phyloP scores from a whole-genome alignment of 2,888 invertebrate genomes.

The Ophioninae sp. region DNA sequence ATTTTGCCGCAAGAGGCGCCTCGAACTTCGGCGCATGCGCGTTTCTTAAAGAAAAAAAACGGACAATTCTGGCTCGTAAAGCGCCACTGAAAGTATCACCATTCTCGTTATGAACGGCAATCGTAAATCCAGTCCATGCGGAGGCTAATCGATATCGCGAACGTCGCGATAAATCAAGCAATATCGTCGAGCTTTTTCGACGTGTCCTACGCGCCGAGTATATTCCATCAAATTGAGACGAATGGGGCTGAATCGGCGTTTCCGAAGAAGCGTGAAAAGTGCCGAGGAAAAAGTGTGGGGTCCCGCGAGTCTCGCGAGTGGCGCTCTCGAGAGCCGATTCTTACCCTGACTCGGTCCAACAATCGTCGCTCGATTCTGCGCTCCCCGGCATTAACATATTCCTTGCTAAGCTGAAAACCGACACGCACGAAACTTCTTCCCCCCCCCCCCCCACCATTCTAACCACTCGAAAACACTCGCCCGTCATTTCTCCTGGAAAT shows the following conservation, averaged over 20 bases:
- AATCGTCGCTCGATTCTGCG: conserved; percentile 36
- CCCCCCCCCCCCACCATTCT: conserved; percentile 15
- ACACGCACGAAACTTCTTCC: conserved; percentile 45
- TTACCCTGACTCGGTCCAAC: background rate
- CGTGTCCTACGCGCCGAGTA: background rate
- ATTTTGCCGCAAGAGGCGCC: too few relatives aligned
- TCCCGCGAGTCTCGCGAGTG: background rate
- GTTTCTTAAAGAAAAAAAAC: too few relatives aligned
- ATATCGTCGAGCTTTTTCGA: background rate
- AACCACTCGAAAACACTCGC: conserved; percentile 57
- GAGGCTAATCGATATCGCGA: too few relatives aligned
- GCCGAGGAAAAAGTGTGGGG: background rate
- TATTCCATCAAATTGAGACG: background rate
- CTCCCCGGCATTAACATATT: conserved; percentile 64
- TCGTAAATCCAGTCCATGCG: too few relatives aligned
- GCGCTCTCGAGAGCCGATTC: too few relatives aligned
- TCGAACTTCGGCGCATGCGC: too few relatives aligned
- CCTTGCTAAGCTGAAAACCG: conserved; percentile 65
- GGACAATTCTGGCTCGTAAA: too few relatives aligned
- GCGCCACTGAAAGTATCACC: too few relatives aligned
- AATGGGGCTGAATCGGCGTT: conserved; percentile 14
- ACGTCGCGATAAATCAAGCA: too few relatives aligned
- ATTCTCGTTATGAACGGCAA: too few relatives aligned
- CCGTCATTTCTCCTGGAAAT: conserved; percentile 65
- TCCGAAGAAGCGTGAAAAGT: background rate